phyloP scores from a whole-genome alignment of 1,140 invertebrate species.

The Drosophila mojavensis region DNA sequence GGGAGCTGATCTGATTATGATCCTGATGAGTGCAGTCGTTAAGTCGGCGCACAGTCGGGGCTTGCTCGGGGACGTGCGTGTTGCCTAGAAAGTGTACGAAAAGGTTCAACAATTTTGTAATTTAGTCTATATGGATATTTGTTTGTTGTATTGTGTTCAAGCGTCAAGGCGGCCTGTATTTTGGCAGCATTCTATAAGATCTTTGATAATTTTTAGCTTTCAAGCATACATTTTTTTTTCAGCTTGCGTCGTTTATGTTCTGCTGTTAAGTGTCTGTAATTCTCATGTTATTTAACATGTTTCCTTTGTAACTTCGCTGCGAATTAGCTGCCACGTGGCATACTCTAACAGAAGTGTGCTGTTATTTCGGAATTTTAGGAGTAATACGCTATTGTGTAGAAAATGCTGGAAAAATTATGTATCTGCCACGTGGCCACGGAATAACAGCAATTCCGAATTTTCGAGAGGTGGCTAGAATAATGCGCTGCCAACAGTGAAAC shows the following conservation, averaged over 20 bases:
- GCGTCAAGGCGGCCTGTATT: constrained; percentile 46
- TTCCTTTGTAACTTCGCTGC: background rate
- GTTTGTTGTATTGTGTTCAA: constrained; percentile 4
- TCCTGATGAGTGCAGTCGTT: constrained; percentile 15
- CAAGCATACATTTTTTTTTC: background rate
- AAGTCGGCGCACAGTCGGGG: constrained; percentile 23
- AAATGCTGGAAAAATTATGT: too few species aligned
- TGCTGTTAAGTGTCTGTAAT: constrained; percentile 14
- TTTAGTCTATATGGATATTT: constrained; percentile 2
- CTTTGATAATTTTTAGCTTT: background rate
- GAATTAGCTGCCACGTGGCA: background rate
- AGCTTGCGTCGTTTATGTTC: background rate
- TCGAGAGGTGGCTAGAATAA: too few species aligned
- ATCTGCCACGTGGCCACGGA: too few species aligned
- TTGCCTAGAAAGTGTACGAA: constrained; percentile 44
- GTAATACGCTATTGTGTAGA: background rate
- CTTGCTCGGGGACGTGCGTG: constrained; percentile 51
- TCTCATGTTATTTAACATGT: constrained; percentile 14
- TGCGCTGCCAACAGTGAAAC: too few species aligned
- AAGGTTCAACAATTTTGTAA: constrained; percentile 13
- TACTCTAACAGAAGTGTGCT: too few species aligned
- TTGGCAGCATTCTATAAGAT: constrained; percentile 52
- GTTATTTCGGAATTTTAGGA: background rate
- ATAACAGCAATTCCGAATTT: too few species aligned
- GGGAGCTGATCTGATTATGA: background rate